Evolutionary conservation across 2,888 invertebrate species (phyloP).

Genomic region (Masnerella sp.): DNA sequence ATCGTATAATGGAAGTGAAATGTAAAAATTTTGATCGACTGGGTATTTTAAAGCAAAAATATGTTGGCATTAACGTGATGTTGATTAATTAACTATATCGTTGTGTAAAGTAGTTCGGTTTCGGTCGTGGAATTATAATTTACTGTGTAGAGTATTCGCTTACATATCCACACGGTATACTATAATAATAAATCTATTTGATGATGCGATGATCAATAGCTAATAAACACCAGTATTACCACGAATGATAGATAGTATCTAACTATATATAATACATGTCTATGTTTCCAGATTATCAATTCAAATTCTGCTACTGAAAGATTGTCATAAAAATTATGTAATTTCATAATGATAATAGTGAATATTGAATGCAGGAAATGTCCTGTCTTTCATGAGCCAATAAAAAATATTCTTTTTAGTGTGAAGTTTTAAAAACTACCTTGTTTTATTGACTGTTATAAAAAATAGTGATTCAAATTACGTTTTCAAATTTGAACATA

Average conservation of each 20-base stretch:
- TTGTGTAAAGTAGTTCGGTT: background rate
- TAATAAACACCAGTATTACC: conserved; percentile 23
- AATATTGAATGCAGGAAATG: no score
- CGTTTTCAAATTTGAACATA: no score
- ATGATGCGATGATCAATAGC: conserved; percentile 26
- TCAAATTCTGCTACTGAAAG: background rate
- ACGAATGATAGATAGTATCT: conserved; percentile 21
- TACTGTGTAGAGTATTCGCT: background rate
- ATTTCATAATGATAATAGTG: no score
- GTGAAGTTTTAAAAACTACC: no score
- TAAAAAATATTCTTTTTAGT: no score
- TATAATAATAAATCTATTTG: conserved; percentile 23
- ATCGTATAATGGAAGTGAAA: conserved; percentile 17
- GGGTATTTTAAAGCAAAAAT: background rate
- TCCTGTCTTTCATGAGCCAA: no score
- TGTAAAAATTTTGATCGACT: background rate
- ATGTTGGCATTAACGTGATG: no score
- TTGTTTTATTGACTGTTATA: no score
- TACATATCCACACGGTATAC: background rate
- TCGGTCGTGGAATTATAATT: background rate
- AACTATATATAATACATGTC: conserved; percentile 16
- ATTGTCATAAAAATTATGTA: background rate
- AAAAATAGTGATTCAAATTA: no score
- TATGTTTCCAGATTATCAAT: conserved; percentile 8
- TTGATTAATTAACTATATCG: background rate